phyloP scores from a whole-genome alignment of 2,888 invertebrate genomes.

The Ischnus inquisitorius region DNA sequence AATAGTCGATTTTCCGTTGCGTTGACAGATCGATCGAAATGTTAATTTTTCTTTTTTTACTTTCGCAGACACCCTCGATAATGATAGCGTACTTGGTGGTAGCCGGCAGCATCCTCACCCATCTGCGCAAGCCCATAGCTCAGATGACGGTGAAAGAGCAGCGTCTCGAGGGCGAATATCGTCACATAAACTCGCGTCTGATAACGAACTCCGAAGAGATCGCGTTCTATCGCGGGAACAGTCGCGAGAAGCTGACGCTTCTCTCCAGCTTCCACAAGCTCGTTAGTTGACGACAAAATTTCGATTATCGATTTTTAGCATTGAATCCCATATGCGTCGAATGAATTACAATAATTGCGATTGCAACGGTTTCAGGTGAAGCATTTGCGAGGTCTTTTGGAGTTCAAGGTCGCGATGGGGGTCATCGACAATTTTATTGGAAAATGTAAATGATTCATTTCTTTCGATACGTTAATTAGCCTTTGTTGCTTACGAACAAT shows the following conservation, averaged over 20 bases:
- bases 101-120: constrained; percentile 95
- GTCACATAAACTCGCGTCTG: constrained; percentile 97
- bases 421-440: constrained; percentile 98
- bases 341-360: constrained; percentile 1
- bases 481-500: no score
- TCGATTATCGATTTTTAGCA: constrained; percentile 1
- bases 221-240: constrained; percentile 93
- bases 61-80: constrained; percentile 92
- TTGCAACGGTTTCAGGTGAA: constrained; percentile 87
- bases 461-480: background rate
- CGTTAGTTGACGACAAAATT: constrained; percentile 77
- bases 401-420: constrained; percentile 96
- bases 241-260: constrained; percentile 95
- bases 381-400: constrained; percentile 94
- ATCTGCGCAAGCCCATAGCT: constrained; percentile 93
- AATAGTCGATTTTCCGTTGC: background rate
- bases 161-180: constrained; percentile 98
- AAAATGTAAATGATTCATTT: constrained; percentile 90
- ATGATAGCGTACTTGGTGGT: constrained; percentile 95
- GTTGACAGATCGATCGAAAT: background rate
- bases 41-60: constrained; percentile 16
- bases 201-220: constrained; percentile 99
- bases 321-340: constrained; percentile 3
- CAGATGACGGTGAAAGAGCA: constrained; percentile 97
- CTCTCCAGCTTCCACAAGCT: constrained; percentile 96